Percentiles rank a stretch among this genome's conserved stretches.
Conservation (phyloP, 2,797 vertebrate genomes). For the Urosaurus nigricauda region DNA sequence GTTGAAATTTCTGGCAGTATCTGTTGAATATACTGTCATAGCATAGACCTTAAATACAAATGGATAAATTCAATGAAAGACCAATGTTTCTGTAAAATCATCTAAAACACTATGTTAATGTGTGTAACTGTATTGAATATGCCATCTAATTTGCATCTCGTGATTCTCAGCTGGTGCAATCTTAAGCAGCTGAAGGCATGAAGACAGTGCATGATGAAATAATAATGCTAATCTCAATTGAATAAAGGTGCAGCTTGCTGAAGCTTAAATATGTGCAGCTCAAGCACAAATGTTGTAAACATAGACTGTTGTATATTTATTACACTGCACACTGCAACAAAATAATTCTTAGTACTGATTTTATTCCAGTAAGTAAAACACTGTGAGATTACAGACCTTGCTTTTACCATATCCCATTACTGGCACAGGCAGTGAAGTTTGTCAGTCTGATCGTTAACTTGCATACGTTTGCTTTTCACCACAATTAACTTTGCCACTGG, state of each 20-base stretch:
- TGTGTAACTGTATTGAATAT: neutral
- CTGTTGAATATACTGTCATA: neutral
- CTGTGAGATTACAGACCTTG: neutral
- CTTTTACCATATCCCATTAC: neutral
- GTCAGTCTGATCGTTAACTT: neutral
- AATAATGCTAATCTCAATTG: conserved; percentile 4
- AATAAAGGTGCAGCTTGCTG: neutral
- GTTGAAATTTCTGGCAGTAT: neutral
- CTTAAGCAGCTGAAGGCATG: neutral
- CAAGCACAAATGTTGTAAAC: neutral
- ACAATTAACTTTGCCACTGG: neutral
- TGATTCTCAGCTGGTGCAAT: conserved; percentile 11
- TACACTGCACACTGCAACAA: neutral
- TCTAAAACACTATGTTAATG: neutral
- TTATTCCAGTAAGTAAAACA: neutral
- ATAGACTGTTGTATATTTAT: neutral
- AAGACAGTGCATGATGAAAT: neutral
- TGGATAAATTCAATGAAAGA: fast-evolving
- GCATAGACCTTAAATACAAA: neutral
- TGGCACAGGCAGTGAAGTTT: neutral
- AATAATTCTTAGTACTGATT: neutral
- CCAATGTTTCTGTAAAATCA: conserved; percentile 9
- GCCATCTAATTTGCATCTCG: conserved; percentile 1
- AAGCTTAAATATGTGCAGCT: neutral
- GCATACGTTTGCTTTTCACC: neutral